A percentile compares a stretch with the other conserved stretches of the same genome.
phyloP scores from a whole-genome alignment of 1,140 invertebrate genomes.

The Drosophila pseudoananassae region DNA sequence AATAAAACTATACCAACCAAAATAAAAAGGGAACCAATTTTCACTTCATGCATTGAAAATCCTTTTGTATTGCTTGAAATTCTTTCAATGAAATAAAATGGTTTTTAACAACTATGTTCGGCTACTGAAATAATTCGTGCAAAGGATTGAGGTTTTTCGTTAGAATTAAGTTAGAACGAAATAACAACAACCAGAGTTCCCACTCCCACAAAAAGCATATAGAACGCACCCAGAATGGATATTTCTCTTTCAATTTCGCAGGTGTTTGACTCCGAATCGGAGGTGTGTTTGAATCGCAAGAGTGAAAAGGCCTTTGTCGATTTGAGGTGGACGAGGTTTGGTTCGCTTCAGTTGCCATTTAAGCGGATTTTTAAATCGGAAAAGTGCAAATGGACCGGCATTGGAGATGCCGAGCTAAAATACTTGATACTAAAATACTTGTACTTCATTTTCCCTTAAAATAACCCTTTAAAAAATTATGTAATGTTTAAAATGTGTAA shows the following conservation, averaged over 20 bases:
- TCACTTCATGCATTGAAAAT: slow-evolving; percentile 51
- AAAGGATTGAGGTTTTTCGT: neutral
- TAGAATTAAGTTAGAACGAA: slow-evolving; percentile 58
- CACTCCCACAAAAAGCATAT: slow-evolving; percentile 1
- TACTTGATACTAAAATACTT: neutral
- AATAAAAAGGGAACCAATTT: slow-evolving; percentile 20
- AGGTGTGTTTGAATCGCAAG: slow-evolving; percentile 24
- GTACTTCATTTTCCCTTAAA: neutral
- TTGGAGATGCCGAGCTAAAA: slow-evolving; percentile 12
- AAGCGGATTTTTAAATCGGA: slow-evolving; percentile 47
- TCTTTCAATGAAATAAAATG: slow-evolving; percentile 66
- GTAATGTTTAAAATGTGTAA: slow-evolving; percentile 13
- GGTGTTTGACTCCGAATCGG: slow-evolving; percentile 66
- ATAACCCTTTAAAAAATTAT: neutral
- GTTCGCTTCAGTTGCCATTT: slow-evolving; percentile 31
- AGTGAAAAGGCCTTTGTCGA: slow-evolving; percentile 57
- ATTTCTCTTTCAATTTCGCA: slow-evolving; percentile 79
- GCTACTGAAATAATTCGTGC: slow-evolving; percentile 10
- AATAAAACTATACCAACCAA: neutral
- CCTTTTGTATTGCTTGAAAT: slow-evolving; percentile 67
- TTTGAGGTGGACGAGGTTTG: slow-evolving; percentile 59
- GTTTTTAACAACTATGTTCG: slow-evolving; percentile 69
- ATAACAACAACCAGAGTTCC: slow-evolving; percentile 20
- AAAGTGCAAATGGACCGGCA: slow-evolving; percentile 35
- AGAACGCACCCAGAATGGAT: slow-evolving; percentile 63